Evolutionary conservation across 2,113 vertebrate species (phyloP).

Genomic region (Dicentrarchus labrax): DNA sequence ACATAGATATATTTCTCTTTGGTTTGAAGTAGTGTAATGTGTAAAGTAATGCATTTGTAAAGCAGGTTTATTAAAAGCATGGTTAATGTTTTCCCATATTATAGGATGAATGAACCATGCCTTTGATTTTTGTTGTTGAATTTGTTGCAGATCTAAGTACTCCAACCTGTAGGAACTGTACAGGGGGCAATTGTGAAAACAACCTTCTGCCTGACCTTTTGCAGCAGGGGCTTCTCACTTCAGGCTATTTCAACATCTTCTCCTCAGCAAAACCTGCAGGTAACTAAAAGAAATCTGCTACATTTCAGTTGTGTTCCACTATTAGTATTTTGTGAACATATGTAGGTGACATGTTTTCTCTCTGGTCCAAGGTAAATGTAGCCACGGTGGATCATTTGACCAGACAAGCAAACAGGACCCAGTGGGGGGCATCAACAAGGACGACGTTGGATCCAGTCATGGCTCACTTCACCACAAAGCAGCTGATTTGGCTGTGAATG

Average conservation of each 20-base stretch:
- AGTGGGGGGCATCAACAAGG: constrained; percentile 79
- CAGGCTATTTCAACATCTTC: constrained; percentile 74
- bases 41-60: neutral
- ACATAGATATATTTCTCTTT: neutral
- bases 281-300: constrained; percentile 8
- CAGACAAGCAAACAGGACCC: constrained; percentile 58
- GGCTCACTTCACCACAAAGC: constrained; percentile 68
- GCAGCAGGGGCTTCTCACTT: constrained; percentile 68
- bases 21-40: neutral
- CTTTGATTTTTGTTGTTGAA: neutral
- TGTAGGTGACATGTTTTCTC: neutral
- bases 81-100: neutral
- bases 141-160: constrained; percentile 41
- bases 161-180: constrained; percentile 75
- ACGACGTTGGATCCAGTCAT: constrained; percentile 52
- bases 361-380: constrained; percentile 75
- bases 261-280: constrained; percentile 71
- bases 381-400: constrained; percentile 70
- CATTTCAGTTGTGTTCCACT: neutral
- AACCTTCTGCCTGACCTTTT: constrained; percentile 72
- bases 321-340: neutral
- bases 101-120: neutral
- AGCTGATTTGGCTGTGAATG: constrained; percentile 68
- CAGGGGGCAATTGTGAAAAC: constrained; percentile 44
- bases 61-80: neutral